These are phyloP conservation scores for Anastrepha obliqua DNA, from an alignment of 1,140 invertebrate genomes.

Conservation along the genomic window DNA sequence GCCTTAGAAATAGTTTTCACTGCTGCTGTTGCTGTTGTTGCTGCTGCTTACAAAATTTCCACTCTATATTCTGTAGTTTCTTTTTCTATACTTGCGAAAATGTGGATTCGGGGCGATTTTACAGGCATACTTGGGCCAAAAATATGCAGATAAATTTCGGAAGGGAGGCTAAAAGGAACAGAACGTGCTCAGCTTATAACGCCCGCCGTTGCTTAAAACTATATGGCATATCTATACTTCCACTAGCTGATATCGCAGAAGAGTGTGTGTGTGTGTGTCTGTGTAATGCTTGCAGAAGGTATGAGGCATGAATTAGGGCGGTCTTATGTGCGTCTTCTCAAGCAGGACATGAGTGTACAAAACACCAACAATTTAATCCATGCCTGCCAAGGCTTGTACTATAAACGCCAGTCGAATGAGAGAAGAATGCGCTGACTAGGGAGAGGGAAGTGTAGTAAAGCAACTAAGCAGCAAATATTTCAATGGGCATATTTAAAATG, in stretches of 20 bases:
- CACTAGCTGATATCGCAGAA: not conserved
- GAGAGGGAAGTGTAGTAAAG: not conserved
- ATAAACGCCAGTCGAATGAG: constrained; percentile 44
- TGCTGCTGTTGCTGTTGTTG: not conserved
- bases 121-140: constrained; percentile 14
- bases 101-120: constrained; percentile 34
- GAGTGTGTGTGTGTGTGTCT: not conserved
- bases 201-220: constrained; percentile 1
- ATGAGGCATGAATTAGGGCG: not conserved
- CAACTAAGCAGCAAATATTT: constrained; percentile 40
- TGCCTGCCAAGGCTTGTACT: constrained; percentile 35
- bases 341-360: not conserved
- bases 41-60: constrained; percentile 15
- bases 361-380: constrained; percentile 45
- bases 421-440: not conserved
- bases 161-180: not conserved
- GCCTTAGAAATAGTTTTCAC: constrained; percentile 25
- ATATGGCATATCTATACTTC: not conserved
- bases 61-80: constrained; percentile 25
- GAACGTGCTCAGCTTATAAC: not conserved
- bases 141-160: constrained; percentile 30
- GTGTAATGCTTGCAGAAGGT: not conserved
- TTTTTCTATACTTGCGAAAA: not conserved
- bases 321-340: constrained; percentile 2
- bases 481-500: constrained; percentile 41